These are phyloP conservation scores for Anagyrus pseudococci DNA, from an alignment of 2,888 invertebrate species.

Conservation along the genomic window DNA sequence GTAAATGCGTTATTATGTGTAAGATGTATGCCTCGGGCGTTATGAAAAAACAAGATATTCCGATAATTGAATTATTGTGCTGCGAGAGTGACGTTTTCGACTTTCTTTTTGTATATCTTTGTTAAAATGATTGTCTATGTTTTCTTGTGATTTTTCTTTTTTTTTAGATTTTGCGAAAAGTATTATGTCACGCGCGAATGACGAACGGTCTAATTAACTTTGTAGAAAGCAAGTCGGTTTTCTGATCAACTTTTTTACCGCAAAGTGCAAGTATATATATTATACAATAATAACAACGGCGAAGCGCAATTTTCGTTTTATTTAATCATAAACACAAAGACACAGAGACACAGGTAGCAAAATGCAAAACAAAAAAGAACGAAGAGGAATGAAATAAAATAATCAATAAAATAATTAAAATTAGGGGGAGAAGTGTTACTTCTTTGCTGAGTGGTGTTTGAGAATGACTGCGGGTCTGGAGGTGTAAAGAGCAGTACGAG, in stretches of 20 bases:
- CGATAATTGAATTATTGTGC: conserved; percentile 20
- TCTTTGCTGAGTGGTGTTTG: conserved; percentile 2
- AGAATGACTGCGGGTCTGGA: conserved; percentile 6
- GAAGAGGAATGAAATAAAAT: no score
- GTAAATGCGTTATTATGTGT: conserved; percentile 16
- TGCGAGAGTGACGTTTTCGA: conserved; percentile 15
- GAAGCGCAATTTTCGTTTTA: no score
- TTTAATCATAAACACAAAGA: no score
- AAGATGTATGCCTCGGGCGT: neutral
- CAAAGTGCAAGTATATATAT: neutral
- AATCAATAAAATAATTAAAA: conserved; percentile 15
- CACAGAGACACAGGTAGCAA: no score
- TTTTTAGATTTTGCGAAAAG: conserved; percentile 5
- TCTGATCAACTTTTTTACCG: neutral
- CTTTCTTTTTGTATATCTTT: conserved; percentile 15
- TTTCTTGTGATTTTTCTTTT: conserved; percentile 10
- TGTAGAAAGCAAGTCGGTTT: neutral
- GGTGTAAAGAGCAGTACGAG: conserved; percentile 3
- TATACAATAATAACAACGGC: conserved; percentile 17
- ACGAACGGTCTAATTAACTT: conserved; percentile 21
- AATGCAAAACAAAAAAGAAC: no score
- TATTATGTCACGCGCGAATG: neutral
- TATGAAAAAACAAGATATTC: neutral
- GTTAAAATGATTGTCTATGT: conserved; percentile 16
- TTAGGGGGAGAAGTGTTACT: conserved; percentile 14